These are phyloP conservation scores for Natator depressus DNA, from an alignment of 2,113 vertebrate species.

Conservation along the genomic window DNA sequence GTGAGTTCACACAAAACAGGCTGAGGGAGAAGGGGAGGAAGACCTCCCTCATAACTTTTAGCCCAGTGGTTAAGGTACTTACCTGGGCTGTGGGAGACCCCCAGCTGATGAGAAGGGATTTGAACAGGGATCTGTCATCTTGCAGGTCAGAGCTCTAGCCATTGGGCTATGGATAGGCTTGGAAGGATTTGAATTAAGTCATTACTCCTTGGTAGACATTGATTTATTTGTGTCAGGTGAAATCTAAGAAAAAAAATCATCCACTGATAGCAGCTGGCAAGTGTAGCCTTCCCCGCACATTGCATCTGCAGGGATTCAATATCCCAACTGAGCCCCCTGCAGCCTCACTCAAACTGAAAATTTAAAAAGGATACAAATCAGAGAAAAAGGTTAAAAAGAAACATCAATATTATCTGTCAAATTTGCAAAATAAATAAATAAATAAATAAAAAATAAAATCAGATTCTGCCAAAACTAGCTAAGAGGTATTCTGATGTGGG, in stretches of 20 bases:
- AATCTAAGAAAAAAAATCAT: background rate
- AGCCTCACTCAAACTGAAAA: background rate
- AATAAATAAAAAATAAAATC: background rate
- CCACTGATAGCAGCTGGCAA: background rate
- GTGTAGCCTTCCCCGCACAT: no score
- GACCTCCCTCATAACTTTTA: no score
- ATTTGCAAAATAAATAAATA: background rate
- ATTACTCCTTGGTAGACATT: background rate
- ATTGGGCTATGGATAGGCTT: background rate
- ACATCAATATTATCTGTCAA: background rate
- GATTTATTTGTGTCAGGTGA: no score
- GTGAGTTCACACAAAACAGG: no score
- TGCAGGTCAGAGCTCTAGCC: background rate
- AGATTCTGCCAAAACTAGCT: background rate
- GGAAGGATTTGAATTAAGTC: background rate
- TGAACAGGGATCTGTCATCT: no score
- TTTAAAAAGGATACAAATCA: background rate
- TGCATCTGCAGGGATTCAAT: no score
- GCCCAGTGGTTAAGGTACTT: no score
- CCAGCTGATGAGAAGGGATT: no score
- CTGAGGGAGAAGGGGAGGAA: no score
- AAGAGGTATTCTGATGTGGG: background rate
- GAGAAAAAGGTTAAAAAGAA: background rate
- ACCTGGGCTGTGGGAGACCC: no score
- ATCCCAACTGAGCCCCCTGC: background rate